Conservation (phyloP, 2,113 vertebrate genomes). For the Tautogolabrus adspersus region DNA sequence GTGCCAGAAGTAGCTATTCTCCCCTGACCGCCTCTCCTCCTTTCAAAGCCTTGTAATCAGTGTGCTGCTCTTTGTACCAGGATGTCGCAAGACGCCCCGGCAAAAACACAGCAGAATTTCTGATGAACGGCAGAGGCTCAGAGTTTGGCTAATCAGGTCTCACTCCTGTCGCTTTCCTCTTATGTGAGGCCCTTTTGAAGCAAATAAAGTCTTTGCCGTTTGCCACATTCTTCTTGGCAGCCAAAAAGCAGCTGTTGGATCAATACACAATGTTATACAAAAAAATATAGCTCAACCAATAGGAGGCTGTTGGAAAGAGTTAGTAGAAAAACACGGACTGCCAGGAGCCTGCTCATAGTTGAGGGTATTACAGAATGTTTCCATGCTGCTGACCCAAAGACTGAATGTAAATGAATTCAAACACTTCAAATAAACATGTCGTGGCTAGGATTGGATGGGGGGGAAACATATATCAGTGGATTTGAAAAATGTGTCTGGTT, state of each 20-base stretch:
- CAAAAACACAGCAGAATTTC: constrained; percentile 76
- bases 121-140: constrained; percentile 71
- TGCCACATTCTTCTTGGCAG: constrained; percentile 78
- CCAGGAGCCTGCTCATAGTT: constrained; percentile 76
- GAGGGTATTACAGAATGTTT: constrained; percentile 79
- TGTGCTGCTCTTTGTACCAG: constrained; percentile 78
- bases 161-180: constrained; percentile 70
- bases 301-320: constrained; percentile 78
- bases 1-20: constrained; percentile 82
- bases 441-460: constrained; percentile 21
- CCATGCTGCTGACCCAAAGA: constrained; percentile 78
- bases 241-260: constrained; percentile 81
- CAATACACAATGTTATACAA: constrained; percentile 76
- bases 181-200: constrained; percentile 75
- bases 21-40: constrained; percentile 77
- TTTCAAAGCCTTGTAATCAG: constrained; percentile 83
- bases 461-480: constrained; percentile 41
- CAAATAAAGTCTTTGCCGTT: constrained; percentile 77
- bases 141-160: constrained; percentile 80
- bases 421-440: constrained; percentile 67
- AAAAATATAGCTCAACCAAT: constrained; percentile 63
- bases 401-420: constrained; percentile 74
- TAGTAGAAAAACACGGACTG: constrained; percentile 67
- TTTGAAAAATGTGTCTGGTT: constrained; percentile 35
- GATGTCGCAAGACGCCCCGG: constrained; percentile 74